Conservation (phyloP, 2,797 vertebrate species). For the Gobio occitaniae region DNA sequence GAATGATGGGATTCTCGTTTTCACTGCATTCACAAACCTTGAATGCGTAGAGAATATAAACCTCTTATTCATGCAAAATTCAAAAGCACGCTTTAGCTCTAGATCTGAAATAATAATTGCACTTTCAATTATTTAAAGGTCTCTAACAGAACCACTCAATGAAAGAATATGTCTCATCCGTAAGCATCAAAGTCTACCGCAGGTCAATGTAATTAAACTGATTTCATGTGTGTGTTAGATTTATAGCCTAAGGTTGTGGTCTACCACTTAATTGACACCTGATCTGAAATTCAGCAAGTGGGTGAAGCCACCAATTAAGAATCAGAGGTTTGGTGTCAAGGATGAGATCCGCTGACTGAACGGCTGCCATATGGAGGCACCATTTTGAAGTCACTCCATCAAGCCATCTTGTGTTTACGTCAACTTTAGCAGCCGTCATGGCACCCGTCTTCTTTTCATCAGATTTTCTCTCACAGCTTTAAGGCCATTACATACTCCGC, state of each 20-base stretch:
- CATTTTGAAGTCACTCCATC: background rate
- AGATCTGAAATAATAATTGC: constrained; percentile 50
- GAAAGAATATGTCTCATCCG: constrained; percentile 3
- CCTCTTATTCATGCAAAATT: constrained; percentile 47
- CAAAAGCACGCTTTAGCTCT: constrained; percentile 18
- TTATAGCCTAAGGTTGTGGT: constrained; percentile 18
- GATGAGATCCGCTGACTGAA: background rate
- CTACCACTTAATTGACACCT: background rate
- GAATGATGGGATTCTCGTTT: background rate
- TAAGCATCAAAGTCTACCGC: background rate
- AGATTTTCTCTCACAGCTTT: background rate
- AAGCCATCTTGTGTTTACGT: background rate
- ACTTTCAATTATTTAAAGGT: constrained; percentile 52
- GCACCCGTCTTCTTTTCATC: background rate
- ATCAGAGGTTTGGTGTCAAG: constrained; percentile 16
- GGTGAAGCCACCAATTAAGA: background rate
- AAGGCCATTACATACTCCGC: too few relatives aligned
- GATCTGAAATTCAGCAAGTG: background rate
- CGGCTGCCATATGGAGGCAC: background rate
- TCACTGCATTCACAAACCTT: background rate
- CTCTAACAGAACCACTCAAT: constrained; percentile 32
- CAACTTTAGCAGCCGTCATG: constrained; percentile 7
- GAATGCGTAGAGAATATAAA: constrained; percentile 46
- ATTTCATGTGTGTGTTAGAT: background rate
- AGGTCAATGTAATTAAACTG: constrained; percentile 15